Percentiles rank a stretch among this genome's conserved stretches.
phyloP scores from a whole-genome alignment of 1,140 invertebrate species.

The Riptortus pedestris region DNA sequence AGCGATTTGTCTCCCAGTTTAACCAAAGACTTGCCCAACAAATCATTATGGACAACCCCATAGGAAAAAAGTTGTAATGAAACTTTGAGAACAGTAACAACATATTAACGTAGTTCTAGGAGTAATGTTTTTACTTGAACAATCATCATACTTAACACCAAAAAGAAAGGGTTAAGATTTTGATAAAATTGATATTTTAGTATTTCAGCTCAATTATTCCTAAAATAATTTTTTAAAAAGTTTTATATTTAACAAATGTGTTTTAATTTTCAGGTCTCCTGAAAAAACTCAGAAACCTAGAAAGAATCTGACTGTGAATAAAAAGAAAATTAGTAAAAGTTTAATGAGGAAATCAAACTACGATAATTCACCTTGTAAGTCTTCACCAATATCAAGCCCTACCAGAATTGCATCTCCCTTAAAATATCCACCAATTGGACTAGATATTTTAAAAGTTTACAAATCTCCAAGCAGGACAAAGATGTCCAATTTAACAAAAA shows the following conservation, averaged over 20 bases:
- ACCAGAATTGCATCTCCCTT: background rate
- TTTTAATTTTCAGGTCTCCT: background rate
- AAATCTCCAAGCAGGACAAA: constrained; percentile 15
- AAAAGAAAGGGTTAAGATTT: too few relatives aligned
- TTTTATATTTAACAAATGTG: background rate
- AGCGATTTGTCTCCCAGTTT: too few relatives aligned
- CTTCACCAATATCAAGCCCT: background rate
- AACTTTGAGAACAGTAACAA: too few relatives aligned
- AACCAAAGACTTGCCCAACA: too few relatives aligned
- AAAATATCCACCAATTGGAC: constrained; percentile 17
- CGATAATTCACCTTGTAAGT: too few relatives aligned
- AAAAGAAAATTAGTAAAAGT: too few relatives aligned
- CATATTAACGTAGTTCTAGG: too few relatives aligned
- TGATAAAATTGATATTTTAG: background rate
- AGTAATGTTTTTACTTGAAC: too few relatives aligned
- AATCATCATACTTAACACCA: too few relatives aligned
- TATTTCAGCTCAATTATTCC: background rate
- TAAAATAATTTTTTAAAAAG: background rate
- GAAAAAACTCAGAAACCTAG: background rate
- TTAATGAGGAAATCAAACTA: too few relatives aligned
- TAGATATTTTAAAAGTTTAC: constrained; percentile 4
- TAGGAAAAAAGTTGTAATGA: too few relatives aligned
- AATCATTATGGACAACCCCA: too few relatives aligned
- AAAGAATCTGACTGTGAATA: background rate
- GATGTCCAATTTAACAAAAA: background rate